A percentile compares a stretch with the other conserved stretches of the same genome.
These are phyloP conservation scores for Metridium senile DNA, from an alignment of 92 coral and sea anemone species.

Conservation along the genomic window DNA sequence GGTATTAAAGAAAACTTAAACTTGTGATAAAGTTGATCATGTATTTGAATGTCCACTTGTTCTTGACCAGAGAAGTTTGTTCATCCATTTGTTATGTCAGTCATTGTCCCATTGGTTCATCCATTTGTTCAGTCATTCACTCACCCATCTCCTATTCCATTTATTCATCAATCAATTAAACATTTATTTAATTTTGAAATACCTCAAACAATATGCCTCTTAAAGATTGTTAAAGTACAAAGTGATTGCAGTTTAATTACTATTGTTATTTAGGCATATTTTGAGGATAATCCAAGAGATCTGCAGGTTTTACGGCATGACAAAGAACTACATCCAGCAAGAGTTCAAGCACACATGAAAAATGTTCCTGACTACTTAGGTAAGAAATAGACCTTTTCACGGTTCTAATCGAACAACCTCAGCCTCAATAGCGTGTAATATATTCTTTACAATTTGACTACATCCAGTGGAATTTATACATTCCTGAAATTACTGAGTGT, in stretches of 20 bases:
- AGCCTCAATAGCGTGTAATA: no score
- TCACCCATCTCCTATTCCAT: background rate
- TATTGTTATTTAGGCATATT: conserved; percentile 71
- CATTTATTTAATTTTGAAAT: background rate
- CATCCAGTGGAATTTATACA: background rate
- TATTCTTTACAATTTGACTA: no score
- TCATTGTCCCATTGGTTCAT: background rate
- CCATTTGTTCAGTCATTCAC: background rate
- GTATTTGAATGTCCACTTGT: background rate
- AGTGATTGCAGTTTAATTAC: no score
- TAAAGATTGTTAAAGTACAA: background rate
- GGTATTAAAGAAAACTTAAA: conserved; percentile 35
- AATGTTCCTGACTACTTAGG: conserved; percentile 97
- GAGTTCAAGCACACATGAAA: conserved; percentile 93
- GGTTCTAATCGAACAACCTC: no score
- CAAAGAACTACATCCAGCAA: conserved; percentile 92
- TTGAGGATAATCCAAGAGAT: conserved; percentile 98
- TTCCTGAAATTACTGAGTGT: background rate
- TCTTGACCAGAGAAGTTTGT: no score
- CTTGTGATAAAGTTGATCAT: background rate
- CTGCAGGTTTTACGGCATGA: conserved; percentile 93
- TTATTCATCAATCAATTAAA: background rate
- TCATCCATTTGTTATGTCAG: background rate
- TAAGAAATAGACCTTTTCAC: conserved; percentile 5
- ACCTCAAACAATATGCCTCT: background rate